Conservation (phyloP, 2,888 invertebrate genomes). For the Brachynemurus nebulosus region DNA sequence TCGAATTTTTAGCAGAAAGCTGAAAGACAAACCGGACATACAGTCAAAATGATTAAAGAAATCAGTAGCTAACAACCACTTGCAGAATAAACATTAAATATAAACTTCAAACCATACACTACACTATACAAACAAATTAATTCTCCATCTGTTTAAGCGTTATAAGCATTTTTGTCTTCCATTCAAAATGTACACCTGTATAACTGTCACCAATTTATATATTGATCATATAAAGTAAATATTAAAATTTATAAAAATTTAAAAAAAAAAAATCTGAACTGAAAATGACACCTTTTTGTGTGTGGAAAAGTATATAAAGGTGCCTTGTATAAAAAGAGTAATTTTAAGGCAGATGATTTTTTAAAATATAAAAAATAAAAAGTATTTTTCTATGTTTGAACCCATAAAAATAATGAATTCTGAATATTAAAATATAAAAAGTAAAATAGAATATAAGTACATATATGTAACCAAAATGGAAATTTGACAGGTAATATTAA, state of each 20-base stretch:
- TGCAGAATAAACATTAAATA: too few species aligned
- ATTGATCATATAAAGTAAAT: background rate
- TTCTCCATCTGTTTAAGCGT: too few species aligned
- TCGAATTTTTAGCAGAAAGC: too few species aligned
- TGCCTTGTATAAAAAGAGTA: conserved; percentile 36
- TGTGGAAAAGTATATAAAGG: conserved; percentile 28
- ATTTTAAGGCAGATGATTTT: conserved; percentile 52
- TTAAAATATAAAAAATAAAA: conserved; percentile 48
- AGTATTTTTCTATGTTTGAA: conserved; percentile 50
- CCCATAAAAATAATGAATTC: conserved; percentile 4
- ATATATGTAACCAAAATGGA: too few species aligned
- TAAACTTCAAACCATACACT: too few species aligned
- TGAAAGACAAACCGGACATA: too few species aligned
- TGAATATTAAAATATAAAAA: conserved; percentile 1
- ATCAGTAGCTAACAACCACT: too few species aligned
- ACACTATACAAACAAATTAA: too few species aligned
- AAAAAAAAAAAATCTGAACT: background rate
- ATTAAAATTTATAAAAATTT: background rate
- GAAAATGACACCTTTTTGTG: conserved; percentile 1
- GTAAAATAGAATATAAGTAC: background rate
- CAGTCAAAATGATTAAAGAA: too few species aligned
- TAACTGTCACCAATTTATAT: background rate
- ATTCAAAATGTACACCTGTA: background rate
- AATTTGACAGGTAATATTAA: too few species aligned
- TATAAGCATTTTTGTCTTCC: too few species aligned